Percentiles rank a stretch among this genome's conserved stretches.
Conservation (phyloP, 37 sponge, comb jelly and placozoan genomes). For the Lycopodina hypogea region DNA sequence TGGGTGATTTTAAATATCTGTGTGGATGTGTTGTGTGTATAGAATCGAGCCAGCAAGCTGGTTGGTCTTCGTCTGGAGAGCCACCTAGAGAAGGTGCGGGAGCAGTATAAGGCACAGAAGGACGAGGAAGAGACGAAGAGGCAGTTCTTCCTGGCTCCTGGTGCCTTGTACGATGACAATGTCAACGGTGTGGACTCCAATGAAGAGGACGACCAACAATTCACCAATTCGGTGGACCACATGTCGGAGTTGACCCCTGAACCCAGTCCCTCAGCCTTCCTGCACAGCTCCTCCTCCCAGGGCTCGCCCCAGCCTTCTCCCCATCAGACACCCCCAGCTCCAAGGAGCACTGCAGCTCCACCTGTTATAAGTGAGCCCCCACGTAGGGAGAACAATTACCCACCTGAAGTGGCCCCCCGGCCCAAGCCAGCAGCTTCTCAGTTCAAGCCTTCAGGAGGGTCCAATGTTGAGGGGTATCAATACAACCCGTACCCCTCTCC, state of each 20-base stretch:
- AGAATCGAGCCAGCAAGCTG: slow-evolving; percentile 44
- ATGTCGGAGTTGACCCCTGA: not conserved
- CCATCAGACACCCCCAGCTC: not conserved
- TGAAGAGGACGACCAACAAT: not conserved
- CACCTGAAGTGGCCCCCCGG: not conserved
- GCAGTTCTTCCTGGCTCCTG: slow-evolving; percentile 25
- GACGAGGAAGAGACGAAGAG: slow-evolving; percentile 39
- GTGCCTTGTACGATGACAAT: not conserved
- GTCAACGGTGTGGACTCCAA: not conserved
- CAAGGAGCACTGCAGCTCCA: not conserved
- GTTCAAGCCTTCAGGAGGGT: not conserved
- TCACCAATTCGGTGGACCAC: not conserved
- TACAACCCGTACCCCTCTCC: slow-evolving; percentile 45
- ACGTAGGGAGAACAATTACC: not conserved
- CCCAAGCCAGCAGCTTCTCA: not conserved
- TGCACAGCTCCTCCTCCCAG: not conserved
- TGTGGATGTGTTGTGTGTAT: too few species aligned
- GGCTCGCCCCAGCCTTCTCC: not conserved
- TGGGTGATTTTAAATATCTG: too few species aligned
- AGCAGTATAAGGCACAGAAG: slow-evolving; percentile 52
- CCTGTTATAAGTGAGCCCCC: not conserved
- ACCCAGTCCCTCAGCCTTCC: not conserved
- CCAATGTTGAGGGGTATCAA: not conserved
- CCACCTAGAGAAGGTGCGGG: slow-evolving; percentile 55
- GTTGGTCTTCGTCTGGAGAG: slow-evolving; percentile 54